A percentile compares a stretch with the other conserved stretches of the same genome.
phyloP scores from a whole-genome alignment of 2,797 vertebrate species.

The Propithecus deckenii region DNA sequence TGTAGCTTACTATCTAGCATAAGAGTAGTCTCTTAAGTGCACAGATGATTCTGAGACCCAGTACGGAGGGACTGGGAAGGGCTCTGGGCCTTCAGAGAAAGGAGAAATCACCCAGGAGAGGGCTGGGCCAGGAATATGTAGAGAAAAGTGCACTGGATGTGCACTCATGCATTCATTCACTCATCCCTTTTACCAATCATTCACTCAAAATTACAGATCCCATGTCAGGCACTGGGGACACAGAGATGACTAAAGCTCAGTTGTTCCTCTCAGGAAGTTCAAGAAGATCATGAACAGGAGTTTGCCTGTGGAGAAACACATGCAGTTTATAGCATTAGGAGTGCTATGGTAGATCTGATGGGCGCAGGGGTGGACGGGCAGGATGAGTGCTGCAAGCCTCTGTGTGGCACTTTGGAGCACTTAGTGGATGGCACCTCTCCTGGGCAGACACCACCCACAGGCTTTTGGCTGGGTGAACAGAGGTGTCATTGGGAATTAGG shows the following conservation, averaged over 20 bases:
- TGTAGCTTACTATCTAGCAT: not conserved
- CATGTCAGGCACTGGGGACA: not conserved
- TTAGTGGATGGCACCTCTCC: not conserved
- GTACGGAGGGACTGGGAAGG: not conserved
- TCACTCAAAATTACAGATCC: not conserved
- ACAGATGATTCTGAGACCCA: not conserved
- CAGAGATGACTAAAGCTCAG: not conserved
- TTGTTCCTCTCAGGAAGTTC: not conserved
- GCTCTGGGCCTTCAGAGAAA: not conserved
- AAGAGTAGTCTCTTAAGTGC: not conserved
- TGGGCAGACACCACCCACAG: not conserved
- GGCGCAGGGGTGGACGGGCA: not conserved
- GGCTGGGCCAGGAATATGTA: too few species aligned
- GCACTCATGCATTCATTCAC: not conserved
- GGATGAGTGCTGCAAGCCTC: not conserved
- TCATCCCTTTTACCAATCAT: not conserved
- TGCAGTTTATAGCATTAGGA: not conserved
- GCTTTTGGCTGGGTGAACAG: not conserved
- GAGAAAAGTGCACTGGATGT: not conserved
- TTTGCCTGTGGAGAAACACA: not conserved
- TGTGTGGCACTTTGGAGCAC: not conserved
- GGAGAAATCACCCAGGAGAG: not conserved
- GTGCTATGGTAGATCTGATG: not conserved
- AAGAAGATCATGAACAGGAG: not conserved
- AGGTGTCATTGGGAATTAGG: not conserved